Conservation (phyloP, 2,113 vertebrate species). For the Ceyx margarethae region DNA sequence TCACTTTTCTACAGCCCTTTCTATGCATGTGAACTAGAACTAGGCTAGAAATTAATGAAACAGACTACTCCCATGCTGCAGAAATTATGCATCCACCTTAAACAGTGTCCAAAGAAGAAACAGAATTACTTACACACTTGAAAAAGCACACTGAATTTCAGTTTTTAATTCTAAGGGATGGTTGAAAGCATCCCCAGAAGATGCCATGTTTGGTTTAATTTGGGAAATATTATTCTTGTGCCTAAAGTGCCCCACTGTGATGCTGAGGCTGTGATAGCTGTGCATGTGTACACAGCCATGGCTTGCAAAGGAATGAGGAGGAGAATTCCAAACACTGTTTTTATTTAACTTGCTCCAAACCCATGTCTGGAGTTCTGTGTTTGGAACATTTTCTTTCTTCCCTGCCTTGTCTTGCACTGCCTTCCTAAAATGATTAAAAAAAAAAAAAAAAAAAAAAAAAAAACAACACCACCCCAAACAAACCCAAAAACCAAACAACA, state of each 20-base stretch:
- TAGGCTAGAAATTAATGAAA: background rate
- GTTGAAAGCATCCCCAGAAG: background rate
- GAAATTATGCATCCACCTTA: background rate
- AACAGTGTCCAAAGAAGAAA: background rate
- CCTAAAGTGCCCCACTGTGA: background rate
- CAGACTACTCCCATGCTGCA: background rate
- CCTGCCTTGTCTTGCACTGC: background rate
- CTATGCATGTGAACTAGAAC: background rate
- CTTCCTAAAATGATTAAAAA: background rate
- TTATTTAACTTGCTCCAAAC: background rate
- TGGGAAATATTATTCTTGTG: background rate
- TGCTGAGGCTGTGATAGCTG: background rate
- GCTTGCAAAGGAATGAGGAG: background rate
- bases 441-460: background rate
- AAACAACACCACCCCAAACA: too few species aligned
- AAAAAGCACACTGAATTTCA: background rate
- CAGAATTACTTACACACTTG: background rate
- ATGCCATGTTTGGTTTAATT: background rate
- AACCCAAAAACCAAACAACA: too few species aligned
- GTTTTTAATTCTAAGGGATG: background rate
- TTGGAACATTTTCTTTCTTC: background rate
- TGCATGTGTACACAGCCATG: background rate
- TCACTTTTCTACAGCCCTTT: background rate
- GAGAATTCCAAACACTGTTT: background rate
- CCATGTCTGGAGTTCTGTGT: background rate